These are phyloP conservation scores for Lagopus leucura DNA, from an alignment of 2,113 vertebrate genomes.

Conservation along the genomic window DNA sequence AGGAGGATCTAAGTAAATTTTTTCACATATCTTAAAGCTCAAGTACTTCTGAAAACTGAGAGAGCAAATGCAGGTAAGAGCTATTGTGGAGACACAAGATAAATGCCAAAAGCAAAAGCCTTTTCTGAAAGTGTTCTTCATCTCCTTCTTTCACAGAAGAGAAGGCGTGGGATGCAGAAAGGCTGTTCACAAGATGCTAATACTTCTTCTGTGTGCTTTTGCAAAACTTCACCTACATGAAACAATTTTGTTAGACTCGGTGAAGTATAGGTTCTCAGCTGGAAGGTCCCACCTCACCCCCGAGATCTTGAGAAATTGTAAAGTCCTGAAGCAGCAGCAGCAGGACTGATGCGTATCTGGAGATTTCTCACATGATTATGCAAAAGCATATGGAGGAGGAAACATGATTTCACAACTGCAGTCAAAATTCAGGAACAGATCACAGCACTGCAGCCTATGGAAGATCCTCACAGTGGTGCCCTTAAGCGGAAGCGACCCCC, in stretches of 20 bases:
- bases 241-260: background rate
- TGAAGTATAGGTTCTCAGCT: background rate
- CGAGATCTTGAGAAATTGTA: background rate
- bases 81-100: background rate
- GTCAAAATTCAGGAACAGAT: background rate
- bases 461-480: background rate
- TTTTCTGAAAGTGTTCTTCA: background rate
- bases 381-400: background rate
- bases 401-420: background rate
- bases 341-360: background rate
- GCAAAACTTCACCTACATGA: background rate
- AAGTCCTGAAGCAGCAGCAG: background rate
- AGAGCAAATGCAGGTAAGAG: background rate
- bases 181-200: background rate
- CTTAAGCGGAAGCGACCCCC: background rate
- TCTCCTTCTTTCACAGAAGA: background rate
- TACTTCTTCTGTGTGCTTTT: background rate
- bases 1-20: background rate
- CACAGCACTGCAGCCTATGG: fast-evolving
- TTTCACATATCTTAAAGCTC: background rate
- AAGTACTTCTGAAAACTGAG: background rate
- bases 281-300: background rate
- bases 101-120: background rate
- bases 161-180: background rate
- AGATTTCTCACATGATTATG: background rate